Evolutionary conservation across 2,113 vertebrate genomes (phyloP).

Genomic region (Myiagra hebetior): DNA sequence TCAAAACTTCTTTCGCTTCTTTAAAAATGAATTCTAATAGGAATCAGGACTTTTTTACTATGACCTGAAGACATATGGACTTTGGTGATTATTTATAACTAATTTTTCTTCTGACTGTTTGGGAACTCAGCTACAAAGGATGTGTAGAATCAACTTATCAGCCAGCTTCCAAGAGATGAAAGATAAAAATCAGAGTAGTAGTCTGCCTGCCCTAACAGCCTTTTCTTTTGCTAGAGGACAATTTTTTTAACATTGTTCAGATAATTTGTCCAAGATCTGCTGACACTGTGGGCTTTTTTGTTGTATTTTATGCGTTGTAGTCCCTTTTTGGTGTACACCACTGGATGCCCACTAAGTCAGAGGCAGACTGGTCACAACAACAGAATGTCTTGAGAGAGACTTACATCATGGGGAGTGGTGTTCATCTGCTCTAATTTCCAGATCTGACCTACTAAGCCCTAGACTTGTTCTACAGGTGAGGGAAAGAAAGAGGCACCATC

Average conservation of each 20-base stretch:
- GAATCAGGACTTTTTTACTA: neutral
- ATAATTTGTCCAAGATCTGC: neutral
- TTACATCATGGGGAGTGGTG: neutral
- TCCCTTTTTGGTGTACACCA: neutral
- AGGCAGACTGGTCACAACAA: neutral
- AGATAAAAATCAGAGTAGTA: neutral
- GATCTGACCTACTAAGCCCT: neutral
- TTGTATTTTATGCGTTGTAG: neutral
- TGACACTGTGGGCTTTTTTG: neutral
- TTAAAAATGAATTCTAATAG: neutral
- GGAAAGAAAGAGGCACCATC: neutral
- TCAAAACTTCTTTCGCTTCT: neutral
- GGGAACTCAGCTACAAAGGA: neutral
- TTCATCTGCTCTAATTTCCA: neutral
- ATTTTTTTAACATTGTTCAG: neutral
- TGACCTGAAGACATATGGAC: neutral
- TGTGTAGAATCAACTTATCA: neutral
- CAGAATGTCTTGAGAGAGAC: neutral
- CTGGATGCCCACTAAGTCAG: accelerated
- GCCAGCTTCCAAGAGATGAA: neutral
- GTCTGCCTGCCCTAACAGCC: neutral
- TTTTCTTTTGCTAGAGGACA: neutral
- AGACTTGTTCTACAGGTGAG: neutral
- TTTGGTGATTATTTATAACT: neutral
- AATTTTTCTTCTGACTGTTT: neutral